These are phyloP conservation scores for Ganaspis brasiliensis DNA, from an alignment of 2,888 invertebrate genomes.

Conservation along the genomic window DNA sequence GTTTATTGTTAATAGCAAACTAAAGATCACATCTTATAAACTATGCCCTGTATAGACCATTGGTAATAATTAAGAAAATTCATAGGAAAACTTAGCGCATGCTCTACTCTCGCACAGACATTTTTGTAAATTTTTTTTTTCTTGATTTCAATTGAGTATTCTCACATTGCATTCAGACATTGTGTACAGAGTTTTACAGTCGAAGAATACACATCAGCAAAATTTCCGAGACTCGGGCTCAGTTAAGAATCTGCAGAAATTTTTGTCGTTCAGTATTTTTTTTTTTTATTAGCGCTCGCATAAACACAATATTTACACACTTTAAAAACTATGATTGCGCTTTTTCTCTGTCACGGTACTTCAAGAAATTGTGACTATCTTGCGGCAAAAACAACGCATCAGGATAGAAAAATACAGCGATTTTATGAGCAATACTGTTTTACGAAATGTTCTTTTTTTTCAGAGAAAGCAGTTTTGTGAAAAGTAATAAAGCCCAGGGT, in stretches of 20 bases:
- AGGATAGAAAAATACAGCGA: slow-evolving; percentile 80
- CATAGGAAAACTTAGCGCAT: slow-evolving; percentile 66
- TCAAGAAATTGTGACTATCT: slow-evolving; percentile 56
- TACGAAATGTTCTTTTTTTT: background rate
- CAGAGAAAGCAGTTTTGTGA: background rate
- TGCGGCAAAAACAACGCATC: slow-evolving; percentile 76
- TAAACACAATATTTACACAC: slow-evolving; percentile 60
- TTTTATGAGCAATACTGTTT: slow-evolving; percentile 66
- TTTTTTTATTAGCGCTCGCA: slow-evolving; percentile 46
- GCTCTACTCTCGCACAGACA: slow-evolving; percentile 17
- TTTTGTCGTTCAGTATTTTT: slow-evolving; percentile 48
- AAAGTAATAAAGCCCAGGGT: too few relatives aligned
- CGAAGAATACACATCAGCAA: slow-evolving; percentile 48
- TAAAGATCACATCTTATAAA: slow-evolving; percentile 71
- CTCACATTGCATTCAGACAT: slow-evolving; percentile 39
- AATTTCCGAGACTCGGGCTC: slow-evolving; percentile 66
- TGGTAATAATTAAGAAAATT: slow-evolving; percentile 75
- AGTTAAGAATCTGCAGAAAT: slow-evolving; percentile 64
- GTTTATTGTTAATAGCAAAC: slow-evolving; percentile 65
- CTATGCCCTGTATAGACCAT: slow-evolving; percentile 81
- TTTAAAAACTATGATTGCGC: slow-evolving; percentile 57
- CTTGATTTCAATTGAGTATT: slow-evolving; percentile 46
- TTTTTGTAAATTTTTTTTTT: slow-evolving; percentile 48
- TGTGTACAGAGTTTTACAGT: slow-evolving; percentile 35
- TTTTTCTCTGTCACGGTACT: slow-evolving; percentile 56